phyloP scores from a whole-genome alignment of 2,888 invertebrate species.

The Exephanes ischioxanthus region DNA sequence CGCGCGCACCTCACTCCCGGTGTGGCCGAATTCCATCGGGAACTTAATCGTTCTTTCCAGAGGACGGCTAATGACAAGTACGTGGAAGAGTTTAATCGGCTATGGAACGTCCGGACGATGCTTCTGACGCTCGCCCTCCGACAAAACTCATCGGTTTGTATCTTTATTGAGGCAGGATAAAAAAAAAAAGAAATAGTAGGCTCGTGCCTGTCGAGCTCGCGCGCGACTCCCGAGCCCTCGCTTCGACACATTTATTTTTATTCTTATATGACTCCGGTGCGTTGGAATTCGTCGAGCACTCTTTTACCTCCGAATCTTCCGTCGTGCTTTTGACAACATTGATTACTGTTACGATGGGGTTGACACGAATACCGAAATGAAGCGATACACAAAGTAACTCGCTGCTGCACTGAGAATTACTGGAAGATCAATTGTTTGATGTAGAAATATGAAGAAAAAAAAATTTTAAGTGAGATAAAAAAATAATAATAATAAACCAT shows the following conservation, averaged over 20 bases:
- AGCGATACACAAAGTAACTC: neutral
- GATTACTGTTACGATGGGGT: slow-evolving; percentile 3
- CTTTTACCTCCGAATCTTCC: slow-evolving; percentile 23
- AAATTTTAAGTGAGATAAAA: neutral
- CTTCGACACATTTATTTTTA: slow-evolving; percentile 29
- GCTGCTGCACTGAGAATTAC: neutral
- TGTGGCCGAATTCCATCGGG: slow-evolving; percentile 50
- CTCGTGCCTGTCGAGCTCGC: slow-evolving; percentile 55
- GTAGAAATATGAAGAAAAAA: neutral
- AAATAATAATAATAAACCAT: neutral
- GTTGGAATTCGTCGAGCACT: slow-evolving; percentile 48
- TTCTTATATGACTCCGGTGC: slow-evolving; percentile 19
- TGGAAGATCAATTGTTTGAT: neutral
- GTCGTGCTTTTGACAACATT: slow-evolving; percentile 17
- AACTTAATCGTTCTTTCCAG: slow-evolving; percentile 59
- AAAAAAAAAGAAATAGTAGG: slow-evolving; percentile 30
- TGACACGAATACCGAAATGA: slow-evolving; percentile 38
- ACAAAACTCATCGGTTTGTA: slow-evolving; percentile 53
- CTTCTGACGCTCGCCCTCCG: slow-evolving; percentile 6
- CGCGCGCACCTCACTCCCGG: neutral
- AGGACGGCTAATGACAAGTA: slow-evolving; percentile 63
- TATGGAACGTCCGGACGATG: slow-evolving; percentile 17
- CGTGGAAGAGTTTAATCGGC: slow-evolving; percentile 67
- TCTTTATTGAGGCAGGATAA: slow-evolving; percentile 61
- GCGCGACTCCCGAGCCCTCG: slow-evolving; percentile 29